Evolutionary conservation across 2,888 invertebrate genomes (phyloP).

Genomic region (Eledone cirrhosa): DNA sequence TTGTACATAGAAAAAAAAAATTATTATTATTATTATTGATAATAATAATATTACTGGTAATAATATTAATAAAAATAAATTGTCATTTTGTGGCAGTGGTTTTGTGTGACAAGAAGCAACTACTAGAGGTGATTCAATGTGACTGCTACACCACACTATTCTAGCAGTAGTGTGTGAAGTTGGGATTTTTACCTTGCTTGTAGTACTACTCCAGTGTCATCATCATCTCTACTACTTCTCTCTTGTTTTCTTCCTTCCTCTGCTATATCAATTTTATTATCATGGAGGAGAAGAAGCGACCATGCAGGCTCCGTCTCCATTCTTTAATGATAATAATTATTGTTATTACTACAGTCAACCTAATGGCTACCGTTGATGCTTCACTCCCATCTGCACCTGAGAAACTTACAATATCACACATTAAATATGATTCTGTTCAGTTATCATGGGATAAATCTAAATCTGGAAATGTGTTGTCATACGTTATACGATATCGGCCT

Average conservation of each 20-base stretch:
- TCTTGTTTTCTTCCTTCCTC: neutral
- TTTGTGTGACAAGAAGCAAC: conserved; percentile 9
- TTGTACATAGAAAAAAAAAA: too few relatives aligned
- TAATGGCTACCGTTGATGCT: conserved; percentile 69
- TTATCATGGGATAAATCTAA: conserved; percentile 81
- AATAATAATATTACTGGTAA: too few relatives aligned
- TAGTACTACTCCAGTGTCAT: conserved; percentile 22
- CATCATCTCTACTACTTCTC: neutral
- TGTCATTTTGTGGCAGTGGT: conserved; percentile 22
- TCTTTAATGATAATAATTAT: neutral
- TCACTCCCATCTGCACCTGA: conserved; percentile 88
- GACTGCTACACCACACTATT: conserved; percentile 26
- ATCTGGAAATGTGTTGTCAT: conserved; percentile 83
- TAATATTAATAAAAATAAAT: too few relatives aligned
- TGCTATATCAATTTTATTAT: neutral
- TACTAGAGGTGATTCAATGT: conserved; percentile 26
- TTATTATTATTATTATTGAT: too few relatives aligned
- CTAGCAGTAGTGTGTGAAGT: conserved; percentile 13
- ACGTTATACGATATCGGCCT: conserved; percentile 95
- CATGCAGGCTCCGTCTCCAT: conserved; percentile 18
- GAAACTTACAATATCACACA: conserved; percentile 89
- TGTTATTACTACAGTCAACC: neutral
- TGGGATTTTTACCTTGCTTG: conserved; percentile 20
- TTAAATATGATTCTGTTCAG: conserved; percentile 91
- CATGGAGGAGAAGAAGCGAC: conserved; percentile 23